These are phyloP conservation scores for Archips crataeganus DNA, from an alignment of 2,888 invertebrate genomes.

Conservation along the genomic window DNA sequence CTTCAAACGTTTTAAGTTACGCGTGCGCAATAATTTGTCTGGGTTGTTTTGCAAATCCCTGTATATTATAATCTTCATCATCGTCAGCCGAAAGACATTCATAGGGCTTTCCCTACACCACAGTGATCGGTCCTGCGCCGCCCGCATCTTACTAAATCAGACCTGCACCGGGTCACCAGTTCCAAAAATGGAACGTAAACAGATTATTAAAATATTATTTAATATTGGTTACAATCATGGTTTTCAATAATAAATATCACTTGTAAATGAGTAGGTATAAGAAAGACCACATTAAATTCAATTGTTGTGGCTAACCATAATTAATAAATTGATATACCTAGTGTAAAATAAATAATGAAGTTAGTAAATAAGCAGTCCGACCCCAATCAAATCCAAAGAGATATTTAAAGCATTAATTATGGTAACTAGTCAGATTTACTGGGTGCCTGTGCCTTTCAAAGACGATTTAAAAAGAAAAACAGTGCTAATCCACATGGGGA, in stretches of 20 bases:
- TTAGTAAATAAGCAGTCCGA: no score
- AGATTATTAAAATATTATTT: no score
- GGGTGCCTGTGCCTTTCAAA: constrained; percentile 49
- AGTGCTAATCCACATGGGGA: constrained; percentile 75
- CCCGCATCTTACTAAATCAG: no score
- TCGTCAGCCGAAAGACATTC: no score
- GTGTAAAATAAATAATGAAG: neutral
- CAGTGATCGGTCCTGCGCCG: no score
- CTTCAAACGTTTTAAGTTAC: constrained; percentile 35
- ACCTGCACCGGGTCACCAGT: no score
- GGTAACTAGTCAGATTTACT: constrained; percentile 47
- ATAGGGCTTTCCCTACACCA: no score
- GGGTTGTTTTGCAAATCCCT: constrained; percentile 12
- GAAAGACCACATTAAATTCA: neutral
- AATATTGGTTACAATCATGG: no score
- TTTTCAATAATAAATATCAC: neutral
- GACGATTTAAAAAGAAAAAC: constrained; percentile 68
- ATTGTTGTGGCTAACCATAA: neutral
- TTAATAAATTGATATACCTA: neutral
- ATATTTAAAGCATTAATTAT: neutral
- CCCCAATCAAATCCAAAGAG: no score
- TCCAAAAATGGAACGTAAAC: no score
- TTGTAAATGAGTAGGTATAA: neutral
- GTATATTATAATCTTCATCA: neutral
- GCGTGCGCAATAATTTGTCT: constrained; percentile 29